Base-by-base conservation (phyloP, 2,888 invertebrate genomes). In the Arenicola marina region DNA sequence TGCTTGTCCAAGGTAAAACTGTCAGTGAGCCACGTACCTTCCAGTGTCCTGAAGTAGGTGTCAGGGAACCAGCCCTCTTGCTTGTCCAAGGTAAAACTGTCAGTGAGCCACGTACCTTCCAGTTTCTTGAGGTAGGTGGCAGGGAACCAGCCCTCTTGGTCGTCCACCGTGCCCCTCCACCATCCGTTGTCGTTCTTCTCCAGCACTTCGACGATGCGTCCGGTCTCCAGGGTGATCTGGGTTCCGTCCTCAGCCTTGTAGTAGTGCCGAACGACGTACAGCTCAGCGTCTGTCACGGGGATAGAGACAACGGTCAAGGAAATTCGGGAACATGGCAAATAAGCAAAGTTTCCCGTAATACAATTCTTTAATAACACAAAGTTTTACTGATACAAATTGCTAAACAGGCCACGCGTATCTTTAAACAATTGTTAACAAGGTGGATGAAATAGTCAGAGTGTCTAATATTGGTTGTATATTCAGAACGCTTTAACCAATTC, bases 1-100 rank as follows among this genome's bases (percentile, higher is more conserved):
- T n/a, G n/a, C n/a, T n/a, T n/a, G n/a, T n/a, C n/a, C n/a, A n/a
- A n/a, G n/a, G n/a, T n/a, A n/a, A n/a, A n/a, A n/a, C n/a, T n/a
- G n/a, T n/a, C n/a, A n/a, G n/a, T n/a, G n/a, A n/a, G n/a, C n/a
- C n/a, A n/a, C n/a, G 7, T 53, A 53, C 53, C 53, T 11, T 53
- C 53, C 32, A 53, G 28, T 24, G 7, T 53, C 76, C 78, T 67
- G 2, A 80, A 78, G 68, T 73, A 77, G 28, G 74, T 64, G 7
- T 76, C 78, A 29, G 81, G 81, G 60, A 80, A 79, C 78, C 79
- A 81, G 56, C 81, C 81, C 32, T 75, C 75, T 28, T 71, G 62
- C 11, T 74, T 73, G 21, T 72, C 77, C 24, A 66, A 68, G 56
- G 70, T 69, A n/a, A n/a, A n/a, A n/a, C n/a, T n/a, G n/a, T n/a